These are phyloP conservation scores for Cladopsammia gracilis DNA, from an alignment of 64 coral and sea anemone species.

Conservation along the genomic window DNA sequence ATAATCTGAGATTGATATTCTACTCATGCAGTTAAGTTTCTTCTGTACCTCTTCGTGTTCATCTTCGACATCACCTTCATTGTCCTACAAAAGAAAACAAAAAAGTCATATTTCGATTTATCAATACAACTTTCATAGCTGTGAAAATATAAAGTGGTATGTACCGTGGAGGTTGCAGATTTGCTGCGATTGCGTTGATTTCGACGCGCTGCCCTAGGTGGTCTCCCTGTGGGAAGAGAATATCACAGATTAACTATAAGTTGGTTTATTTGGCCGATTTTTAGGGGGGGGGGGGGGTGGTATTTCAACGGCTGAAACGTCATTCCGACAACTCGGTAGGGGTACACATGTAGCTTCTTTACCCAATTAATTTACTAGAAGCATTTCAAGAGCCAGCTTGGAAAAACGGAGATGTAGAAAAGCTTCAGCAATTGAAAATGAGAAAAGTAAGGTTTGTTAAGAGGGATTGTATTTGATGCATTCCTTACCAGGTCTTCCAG, in stretches of 20 bases:
- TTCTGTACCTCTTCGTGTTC: constrained; percentile 83
- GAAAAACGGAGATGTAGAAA: too few relatives aligned
- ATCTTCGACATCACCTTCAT: constrained; percentile 89
- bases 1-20: neutral
- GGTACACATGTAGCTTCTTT: too few relatives aligned
- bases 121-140: neutral
- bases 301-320: too few relatives aligned
- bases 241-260: too few relatives aligned
- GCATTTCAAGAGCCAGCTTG: too few relatives aligned
- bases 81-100: constrained; percentile 68
- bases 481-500: constrained; percentile 76
- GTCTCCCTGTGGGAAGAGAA: constrained; percentile 35
- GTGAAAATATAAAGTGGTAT: neutral
- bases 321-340: too few relatives aligned
- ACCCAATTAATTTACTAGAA: too few relatives aligned
- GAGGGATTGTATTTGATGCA: too few relatives aligned
- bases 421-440: too few relatives aligned
- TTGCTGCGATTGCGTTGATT: constrained; percentile 79
- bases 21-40: neutral
- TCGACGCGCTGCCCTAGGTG: constrained; percentile 59
- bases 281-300: too few relatives aligned
- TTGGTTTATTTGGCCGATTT: too few relatives aligned
- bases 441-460: too few relatives aligned
- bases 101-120: neutral
- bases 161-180: constrained; percentile 83